phyloP scores from a whole-genome alignment of 2,797 vertebrate genomes.

The Sebastiscus tertius region DNA sequence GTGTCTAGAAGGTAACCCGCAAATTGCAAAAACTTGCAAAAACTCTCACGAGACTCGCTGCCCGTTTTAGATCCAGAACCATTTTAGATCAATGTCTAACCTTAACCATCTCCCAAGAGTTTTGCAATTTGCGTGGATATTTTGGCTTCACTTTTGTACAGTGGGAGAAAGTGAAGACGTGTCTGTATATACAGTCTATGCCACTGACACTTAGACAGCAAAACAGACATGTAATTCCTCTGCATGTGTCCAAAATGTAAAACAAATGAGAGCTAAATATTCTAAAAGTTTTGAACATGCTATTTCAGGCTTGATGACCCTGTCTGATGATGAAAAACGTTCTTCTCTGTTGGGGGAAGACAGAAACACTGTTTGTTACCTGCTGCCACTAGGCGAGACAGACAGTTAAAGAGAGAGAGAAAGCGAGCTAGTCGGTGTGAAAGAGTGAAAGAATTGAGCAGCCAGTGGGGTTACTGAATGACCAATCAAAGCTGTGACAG shows the following conservation, averaged over 20 bases:
- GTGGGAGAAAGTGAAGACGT: too few species aligned
- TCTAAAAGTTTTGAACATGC: conserved; percentile 3
- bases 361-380: conserved; percentile 37
- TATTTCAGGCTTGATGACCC: conserved; percentile 14
- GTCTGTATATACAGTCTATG: too few species aligned
- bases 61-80: too few species aligned
- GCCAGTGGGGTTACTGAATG: conserved; percentile 25
- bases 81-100: too few species aligned
- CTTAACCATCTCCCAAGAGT: too few species aligned
- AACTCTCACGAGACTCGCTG: too few species aligned
- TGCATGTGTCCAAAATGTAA: not conserved
- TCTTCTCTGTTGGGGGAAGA: not conserved
- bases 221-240: not conserved
- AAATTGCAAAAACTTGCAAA: too few species aligned
- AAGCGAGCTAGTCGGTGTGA: not conserved
- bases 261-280: conserved; percentile 10
- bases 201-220: not conserved
- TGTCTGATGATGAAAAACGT: conserved; percentile 5
- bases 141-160: too few species aligned
- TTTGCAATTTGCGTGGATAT: too few species aligned
- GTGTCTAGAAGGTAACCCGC: too few species aligned
- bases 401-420: not conserved
- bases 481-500: conserved; percentile 57
- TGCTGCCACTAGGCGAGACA: conserved; percentile 27
- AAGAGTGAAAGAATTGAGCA: conserved; percentile 30